Conservation (phyloP, 2,797 vertebrate species). For the Chiroxiphia lanceolata region DNA sequence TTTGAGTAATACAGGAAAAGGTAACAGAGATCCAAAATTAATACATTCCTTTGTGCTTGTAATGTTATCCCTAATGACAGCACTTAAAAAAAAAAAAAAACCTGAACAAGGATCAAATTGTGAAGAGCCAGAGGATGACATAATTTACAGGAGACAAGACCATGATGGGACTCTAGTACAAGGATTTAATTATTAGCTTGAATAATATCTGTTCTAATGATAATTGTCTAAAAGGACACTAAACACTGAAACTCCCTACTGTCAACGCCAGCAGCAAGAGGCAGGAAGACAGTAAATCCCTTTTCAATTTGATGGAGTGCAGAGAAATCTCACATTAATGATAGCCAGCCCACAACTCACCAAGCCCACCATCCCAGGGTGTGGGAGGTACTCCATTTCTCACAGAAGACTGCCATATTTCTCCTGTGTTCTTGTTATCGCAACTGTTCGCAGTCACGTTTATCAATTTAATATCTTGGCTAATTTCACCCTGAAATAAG, state of each 20-base stretch:
- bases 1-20: conserved; percentile 61
- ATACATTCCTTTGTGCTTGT: neutral
- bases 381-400: neutral
- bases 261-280: conserved; percentile 12
- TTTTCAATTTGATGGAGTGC: conserved; percentile 12
- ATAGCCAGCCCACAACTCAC: neutral
- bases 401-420: neutral
- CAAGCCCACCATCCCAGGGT: neutral
- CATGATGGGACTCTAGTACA: neutral
- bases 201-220: conserved; percentile 50
- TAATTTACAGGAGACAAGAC: conserved; percentile 12
- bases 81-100: neutral
- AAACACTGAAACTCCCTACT: neutral
- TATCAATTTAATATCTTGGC: conserved; percentile 46
- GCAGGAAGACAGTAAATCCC: conserved; percentile 45
- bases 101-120: neutral
- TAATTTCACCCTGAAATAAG: conserved; percentile 65
- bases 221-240: conserved; percentile 13
- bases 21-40: conserved; percentile 49
- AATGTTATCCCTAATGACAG: neutral
- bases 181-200: conserved; percentile 67
- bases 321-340: neutral
- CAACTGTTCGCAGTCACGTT: neutral
- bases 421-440: neutral
- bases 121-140: conserved; percentile 9